Percentiles rank a stretch among this genome's conserved stretches.
Conservation (phyloP, 2,888 invertebrate genomes). For the Stenichneumon culpator region DNA sequence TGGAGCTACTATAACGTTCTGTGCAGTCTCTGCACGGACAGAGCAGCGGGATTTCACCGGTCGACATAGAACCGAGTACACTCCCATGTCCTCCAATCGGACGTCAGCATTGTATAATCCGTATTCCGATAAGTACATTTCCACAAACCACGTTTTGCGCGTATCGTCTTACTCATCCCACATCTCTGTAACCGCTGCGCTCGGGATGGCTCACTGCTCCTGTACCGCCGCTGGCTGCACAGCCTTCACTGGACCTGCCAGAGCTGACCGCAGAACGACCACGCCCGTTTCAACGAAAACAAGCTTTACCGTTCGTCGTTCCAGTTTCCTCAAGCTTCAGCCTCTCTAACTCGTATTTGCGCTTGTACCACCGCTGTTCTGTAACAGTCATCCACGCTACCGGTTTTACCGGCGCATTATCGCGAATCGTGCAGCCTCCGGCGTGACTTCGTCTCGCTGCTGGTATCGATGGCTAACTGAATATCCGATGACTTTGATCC, state of each 20-base stretch:
- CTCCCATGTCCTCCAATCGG: constrained; percentile 16
- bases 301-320: constrained; percentile 36
- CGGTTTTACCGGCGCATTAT: neutral
- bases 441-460: neutral
- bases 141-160: constrained; percentile 65
- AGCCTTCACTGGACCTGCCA: constrained; percentile 14
- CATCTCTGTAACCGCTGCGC: constrained; percentile 24
- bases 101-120: constrained; percentile 58
- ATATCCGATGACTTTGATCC: neutral
- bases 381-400: neutral
- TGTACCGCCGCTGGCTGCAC: neutral
- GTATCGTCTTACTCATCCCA: constrained; percentile 60
- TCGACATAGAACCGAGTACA: neutral
- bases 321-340: neutral
- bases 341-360: neutral
- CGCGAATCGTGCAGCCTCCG: neutral
- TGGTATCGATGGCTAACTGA: neutral
- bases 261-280: constrained; percentile 58
- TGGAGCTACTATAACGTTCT: too few relatives aligned
- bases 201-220: neutral
- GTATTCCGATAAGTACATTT: constrained; percentile 69
- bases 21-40: neutral
- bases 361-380: neutral
- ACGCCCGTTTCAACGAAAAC: constrained; percentile 63
- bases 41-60: neutral